Conservation (phyloP, 1,140 invertebrate genomes). For the Aphidius ervi region DNA sequence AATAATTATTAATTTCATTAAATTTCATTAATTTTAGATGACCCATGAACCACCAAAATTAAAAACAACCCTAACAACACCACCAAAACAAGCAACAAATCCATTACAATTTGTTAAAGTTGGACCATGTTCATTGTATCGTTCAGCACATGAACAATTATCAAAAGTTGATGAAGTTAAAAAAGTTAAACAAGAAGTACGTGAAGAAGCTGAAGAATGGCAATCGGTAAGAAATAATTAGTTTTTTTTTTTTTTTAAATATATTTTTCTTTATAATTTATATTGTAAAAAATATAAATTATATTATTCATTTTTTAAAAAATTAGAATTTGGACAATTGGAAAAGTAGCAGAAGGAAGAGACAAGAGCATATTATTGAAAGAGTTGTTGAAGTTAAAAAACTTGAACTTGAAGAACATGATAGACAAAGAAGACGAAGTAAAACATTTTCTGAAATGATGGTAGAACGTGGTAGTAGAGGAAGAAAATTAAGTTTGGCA, state of each 20-base stretch:
- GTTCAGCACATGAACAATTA: constrained; percentile 79
- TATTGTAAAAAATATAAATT: not conserved
- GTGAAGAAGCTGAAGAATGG: constrained; percentile 86
- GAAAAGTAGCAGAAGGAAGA: constrained; percentile 86
- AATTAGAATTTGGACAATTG: constrained; percentile 88
- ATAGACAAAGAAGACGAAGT: constrained; percentile 66
- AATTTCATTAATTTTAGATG: constrained; percentile 23
- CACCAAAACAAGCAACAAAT: constrained; percentile 76
- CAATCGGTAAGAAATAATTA: constrained; percentile 70
- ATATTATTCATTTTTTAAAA: not conserved
- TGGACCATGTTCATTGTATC: constrained; percentile 78
- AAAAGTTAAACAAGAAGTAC: constrained; percentile 68
- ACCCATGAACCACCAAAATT: constrained; percentile 51
- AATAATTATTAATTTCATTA: constrained; percentile 1
- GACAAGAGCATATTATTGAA: constrained; percentile 84
- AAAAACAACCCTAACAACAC: constrained; percentile 53
- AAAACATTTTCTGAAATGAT: constrained; percentile 95
- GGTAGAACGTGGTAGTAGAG: constrained; percentile 70
- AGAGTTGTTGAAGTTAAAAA: constrained; percentile 84
- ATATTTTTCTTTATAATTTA: not conserved
- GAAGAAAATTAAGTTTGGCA: constrained; percentile 57
- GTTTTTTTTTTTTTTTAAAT: constrained; percentile 9
- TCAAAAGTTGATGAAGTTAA: constrained; percentile 80
- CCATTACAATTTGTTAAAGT: constrained; percentile 87
- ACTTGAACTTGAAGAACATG: constrained; percentile 73